phyloP scores from a whole-genome alignment of 2,113 vertebrate species.

The Daboia siamensis region DNA sequence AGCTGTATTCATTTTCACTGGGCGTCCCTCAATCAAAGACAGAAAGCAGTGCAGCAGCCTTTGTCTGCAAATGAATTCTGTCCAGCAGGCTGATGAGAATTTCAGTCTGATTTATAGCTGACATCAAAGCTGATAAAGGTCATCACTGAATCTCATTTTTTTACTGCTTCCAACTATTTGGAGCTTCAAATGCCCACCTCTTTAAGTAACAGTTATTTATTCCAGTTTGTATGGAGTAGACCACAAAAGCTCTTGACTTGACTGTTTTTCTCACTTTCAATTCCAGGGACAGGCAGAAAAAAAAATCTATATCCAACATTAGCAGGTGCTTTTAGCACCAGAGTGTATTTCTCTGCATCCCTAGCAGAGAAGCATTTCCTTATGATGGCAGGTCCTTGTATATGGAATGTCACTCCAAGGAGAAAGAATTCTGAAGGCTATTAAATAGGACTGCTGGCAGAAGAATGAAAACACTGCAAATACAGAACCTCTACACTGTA shows the following conservation, averaged over 20 bases:
- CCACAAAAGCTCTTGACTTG: constrained; percentile 37
- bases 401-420: neutral
- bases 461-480: neutral
- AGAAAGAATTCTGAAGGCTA: neutral
- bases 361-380: neutral
- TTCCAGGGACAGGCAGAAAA: neutral
- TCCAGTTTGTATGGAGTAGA: constrained; percentile 38
- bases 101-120: constrained; percentile 69
- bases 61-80: constrained; percentile 63
- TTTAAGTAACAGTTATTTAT: constrained; percentile 40
- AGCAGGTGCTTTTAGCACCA: neutral
- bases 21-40: constrained; percentile 53
- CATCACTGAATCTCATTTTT: constrained; percentile 61
- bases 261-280: constrained; percentile 4
- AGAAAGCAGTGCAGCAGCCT: constrained; percentile 47
- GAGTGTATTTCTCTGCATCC: accelerated
- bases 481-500: neutral
- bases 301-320: accelerated
- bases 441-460: neutral
- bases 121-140: constrained; percentile 69
- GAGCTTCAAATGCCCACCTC: constrained; percentile 38
- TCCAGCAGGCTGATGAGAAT: constrained; percentile 57
- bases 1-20: constrained; percentile 45
- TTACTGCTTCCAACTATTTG: constrained; percentile 13
- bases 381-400: neutral